These are phyloP conservation scores for Agriotes lineatus DNA, from an alignment of 2,888 invertebrate species.

Conservation along the genomic window DNA sequence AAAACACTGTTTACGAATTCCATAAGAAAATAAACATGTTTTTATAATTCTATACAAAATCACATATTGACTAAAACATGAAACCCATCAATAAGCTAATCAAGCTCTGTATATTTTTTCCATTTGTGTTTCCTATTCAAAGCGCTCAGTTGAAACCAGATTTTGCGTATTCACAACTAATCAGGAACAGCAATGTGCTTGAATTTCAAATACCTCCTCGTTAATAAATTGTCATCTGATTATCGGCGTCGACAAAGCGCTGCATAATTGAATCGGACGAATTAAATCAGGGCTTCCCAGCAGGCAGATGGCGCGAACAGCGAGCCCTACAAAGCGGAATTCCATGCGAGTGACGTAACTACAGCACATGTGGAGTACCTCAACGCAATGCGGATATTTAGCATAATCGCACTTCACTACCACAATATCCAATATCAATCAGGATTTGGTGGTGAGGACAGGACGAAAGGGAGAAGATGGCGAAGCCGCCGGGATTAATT, in stretches of 20 bases:
- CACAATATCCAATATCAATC: background rate
- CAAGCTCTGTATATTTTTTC: no score
- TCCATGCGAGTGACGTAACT: background rate
- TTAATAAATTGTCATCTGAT: background rate
- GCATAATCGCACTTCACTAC: background rate
- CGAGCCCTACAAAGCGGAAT: background rate
- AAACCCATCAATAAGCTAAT: no score
- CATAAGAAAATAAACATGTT: no score
- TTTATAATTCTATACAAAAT: no score
- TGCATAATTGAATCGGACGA: conserved; percentile 1
- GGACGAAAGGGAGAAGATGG: background rate
- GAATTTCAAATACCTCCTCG: background rate
- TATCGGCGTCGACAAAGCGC: background rate
- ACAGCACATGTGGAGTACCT: background rate
- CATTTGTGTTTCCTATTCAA: no score
- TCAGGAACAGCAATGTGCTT: background rate
- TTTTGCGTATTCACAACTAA: background rate
- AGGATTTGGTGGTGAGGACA: background rate
- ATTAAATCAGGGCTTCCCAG: background rate
- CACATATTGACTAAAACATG: no score
- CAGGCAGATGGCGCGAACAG: background rate
- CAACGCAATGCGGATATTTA: background rate
- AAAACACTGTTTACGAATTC: no score
- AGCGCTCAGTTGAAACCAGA: no score
- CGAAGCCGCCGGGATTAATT: background rate